phyloP scores from a whole-genome alignment of 2,888 invertebrate genomes.

The Drosophila fulvimacula region DNA sequence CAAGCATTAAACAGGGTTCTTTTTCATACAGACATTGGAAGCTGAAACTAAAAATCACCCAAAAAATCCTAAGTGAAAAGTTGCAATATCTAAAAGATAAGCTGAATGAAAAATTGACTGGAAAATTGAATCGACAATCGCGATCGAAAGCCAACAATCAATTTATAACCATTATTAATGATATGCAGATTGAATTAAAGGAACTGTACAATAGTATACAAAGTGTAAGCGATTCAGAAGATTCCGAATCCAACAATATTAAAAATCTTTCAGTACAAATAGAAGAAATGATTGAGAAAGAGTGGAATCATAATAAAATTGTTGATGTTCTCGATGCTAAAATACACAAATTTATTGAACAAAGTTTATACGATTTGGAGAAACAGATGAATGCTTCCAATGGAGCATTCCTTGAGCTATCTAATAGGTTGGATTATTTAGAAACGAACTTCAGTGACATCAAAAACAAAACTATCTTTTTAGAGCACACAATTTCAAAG shows the following conservation, averaged over 20 bases:
- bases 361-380: constrained; percentile 3
- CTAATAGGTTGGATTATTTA: constrained; percentile 2
- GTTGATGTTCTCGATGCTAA: neutral
- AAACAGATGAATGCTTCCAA: neutral
- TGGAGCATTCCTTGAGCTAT: neutral
- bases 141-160: no score
- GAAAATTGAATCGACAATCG: neutral
- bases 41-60: neutral
- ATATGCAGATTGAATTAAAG: neutral
- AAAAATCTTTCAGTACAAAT: neutral
- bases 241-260: neutral
- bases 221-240: neutral
- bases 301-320: neutral
- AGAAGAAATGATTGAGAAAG: neutral
- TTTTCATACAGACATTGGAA: neutral
- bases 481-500: neutral
- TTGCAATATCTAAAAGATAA: neutral
- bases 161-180: neutral
- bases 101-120: neutral
- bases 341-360: constrained; percentile 1
- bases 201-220: neutral
- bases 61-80: neutral
- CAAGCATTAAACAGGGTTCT: no score
- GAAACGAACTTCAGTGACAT: constrained; percentile 8
- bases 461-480: neutral